phyloP scores from a whole-genome alignment of 2,888 invertebrate genomes.

The Thysanoteuthis rhombus region DNA sequence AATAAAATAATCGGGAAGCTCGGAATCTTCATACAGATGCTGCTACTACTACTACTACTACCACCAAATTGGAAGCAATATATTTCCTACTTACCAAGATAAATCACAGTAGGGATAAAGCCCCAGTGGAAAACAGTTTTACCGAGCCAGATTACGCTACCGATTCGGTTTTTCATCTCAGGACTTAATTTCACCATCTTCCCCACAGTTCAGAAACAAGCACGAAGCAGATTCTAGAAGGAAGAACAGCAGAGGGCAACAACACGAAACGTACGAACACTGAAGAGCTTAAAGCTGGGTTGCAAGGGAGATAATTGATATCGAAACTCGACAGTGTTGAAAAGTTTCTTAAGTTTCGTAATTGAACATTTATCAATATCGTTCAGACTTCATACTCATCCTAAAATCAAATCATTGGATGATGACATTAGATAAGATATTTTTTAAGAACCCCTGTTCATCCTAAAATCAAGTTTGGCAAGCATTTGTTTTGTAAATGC shows the following conservation, averaged over 20 bases:
- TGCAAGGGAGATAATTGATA: background rate
- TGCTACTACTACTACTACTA: too few species aligned
- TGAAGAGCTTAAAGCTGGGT: background rate
- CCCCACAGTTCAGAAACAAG: background rate
- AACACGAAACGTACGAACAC: background rate
- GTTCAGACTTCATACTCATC: too few species aligned
- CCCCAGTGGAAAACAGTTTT: conserved; percentile 78
- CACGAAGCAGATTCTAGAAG: background rate
- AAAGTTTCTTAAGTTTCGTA: background rate
- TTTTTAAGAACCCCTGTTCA: too few species aligned
- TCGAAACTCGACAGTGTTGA: background rate
- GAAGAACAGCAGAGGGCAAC: background rate
- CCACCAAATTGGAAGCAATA: too few species aligned
- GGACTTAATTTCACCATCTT: conserved; percentile 62
- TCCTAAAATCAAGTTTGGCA: too few species aligned
- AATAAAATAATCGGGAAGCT: too few species aligned
- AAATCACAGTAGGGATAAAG: conserved; percentile 77
- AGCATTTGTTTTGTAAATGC: too few species aligned
- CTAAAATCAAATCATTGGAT: too few species aligned
- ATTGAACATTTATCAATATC: too few species aligned
- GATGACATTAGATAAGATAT: too few species aligned
- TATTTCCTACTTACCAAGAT: conserved; percentile 71
- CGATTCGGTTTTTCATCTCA: conserved; percentile 75
- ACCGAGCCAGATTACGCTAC: conserved; percentile 72
- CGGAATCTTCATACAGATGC: too few species aligned